phyloP scores from a whole-genome alignment of 2,888 invertebrate genomes.

The Rhogogaster chlorosoma region DNA sequence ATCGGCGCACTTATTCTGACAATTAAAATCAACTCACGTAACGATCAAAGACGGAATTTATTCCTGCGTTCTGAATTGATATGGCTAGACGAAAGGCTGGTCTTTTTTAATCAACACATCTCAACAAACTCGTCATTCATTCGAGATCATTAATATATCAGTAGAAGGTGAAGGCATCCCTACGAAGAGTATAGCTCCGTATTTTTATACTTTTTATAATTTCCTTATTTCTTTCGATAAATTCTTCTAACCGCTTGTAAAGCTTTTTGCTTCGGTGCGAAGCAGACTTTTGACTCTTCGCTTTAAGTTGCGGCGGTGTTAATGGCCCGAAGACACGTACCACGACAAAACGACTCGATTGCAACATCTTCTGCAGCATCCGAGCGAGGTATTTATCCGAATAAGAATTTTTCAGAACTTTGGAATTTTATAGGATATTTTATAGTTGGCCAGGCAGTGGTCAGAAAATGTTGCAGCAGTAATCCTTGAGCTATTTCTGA shows the following conservation, averaged over 20 bases:
- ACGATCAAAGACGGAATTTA: neutral
- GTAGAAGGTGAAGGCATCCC: neutral
- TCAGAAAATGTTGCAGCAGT: neutral
- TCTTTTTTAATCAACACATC: neutral
- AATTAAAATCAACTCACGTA: neutral
- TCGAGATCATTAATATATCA: neutral
- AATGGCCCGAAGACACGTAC: slow-evolving; percentile 45
- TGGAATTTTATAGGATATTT: neutral
- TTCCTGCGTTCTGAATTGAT: neutral
- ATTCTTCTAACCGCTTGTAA: slow-evolving; percentile 7
- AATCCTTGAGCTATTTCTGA: neutral
- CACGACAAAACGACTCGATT: slow-evolving; percentile 34
- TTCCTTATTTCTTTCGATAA: neutral
- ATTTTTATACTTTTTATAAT: neutral
- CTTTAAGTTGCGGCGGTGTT: slow-evolving; percentile 20
- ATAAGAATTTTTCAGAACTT: neutral
- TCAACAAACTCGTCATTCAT: neutral
- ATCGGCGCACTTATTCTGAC: neutral
- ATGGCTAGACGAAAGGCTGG: neutral
- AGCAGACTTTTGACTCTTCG: slow-evolving; percentile 12
- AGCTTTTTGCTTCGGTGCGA: slow-evolving; percentile 9
- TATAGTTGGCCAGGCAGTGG: neutral
- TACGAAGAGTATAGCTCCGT: neutral
- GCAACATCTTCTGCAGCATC: slow-evolving; percentile 8
- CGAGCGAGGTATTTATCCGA: neutral